Evolutionary conservation across 2,113 vertebrate genomes (phyloP).

Genomic region (Heterotilapia buettikoferi): DNA sequence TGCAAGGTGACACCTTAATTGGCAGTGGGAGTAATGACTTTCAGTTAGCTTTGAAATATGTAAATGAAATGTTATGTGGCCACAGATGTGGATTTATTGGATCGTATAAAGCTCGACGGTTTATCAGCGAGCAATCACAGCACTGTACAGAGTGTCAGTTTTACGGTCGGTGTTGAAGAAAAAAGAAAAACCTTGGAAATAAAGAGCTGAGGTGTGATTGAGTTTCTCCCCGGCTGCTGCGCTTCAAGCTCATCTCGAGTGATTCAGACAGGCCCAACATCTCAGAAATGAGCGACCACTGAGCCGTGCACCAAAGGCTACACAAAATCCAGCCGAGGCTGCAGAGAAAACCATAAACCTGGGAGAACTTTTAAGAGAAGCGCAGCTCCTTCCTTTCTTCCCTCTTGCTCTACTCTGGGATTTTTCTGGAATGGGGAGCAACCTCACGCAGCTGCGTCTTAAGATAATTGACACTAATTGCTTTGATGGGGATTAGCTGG

Average conservation of each 20-base stretch:
- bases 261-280: conserved; percentile 4
- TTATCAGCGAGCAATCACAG: neutral
- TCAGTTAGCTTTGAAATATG: neutral
- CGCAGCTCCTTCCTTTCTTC: neutral
- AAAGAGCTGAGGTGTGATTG: neutral
- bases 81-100: conserved; percentile 30
- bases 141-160: neutral
- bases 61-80: neutral
- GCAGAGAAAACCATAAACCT: conserved; percentile 12
- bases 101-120: neutral
- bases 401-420: conserved; percentile 22
- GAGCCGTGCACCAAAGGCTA: neutral
- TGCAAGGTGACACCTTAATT: conserved; percentile 1
- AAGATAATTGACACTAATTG: conserved; percentile 71
- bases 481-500: conserved; percentile 67
- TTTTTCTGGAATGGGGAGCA: conserved; percentile 23
- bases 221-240: neutral
- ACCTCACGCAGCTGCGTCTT: conserved; percentile 60
- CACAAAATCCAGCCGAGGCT: conserved; percentile 5
- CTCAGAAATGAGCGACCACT: neutral
- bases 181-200: neutral
- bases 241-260: neutral
- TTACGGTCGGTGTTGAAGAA: neutral
- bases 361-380: conserved; percentile 12
- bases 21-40: neutral